Conservation (phyloP, 2,113 vertebrate species). For the Ondatra zibethicus region DNA sequence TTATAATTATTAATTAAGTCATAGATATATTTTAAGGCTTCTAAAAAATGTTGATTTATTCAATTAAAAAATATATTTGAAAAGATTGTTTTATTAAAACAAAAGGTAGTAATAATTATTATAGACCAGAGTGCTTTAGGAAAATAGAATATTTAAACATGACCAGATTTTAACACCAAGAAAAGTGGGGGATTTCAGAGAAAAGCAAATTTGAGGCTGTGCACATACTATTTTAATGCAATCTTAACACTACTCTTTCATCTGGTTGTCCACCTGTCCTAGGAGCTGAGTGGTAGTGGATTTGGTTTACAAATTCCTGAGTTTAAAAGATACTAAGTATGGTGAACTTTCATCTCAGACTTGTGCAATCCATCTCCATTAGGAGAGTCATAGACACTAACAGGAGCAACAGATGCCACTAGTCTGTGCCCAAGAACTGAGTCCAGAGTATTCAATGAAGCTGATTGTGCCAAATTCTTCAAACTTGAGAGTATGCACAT, state of each 20-base stretch:
- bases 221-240: neutral
- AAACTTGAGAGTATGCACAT: neutral
- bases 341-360: slow-evolving; percentile 68
- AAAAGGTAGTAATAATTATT: neutral
- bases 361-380: slow-evolving; percentile 68
- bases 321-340: slow-evolving; percentile 55
- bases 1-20: neutral
- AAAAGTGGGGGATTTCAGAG: neutral
- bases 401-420: slow-evolving; percentile 27
- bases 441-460: slow-evolving; percentile 32
- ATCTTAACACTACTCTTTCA: neutral
- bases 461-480: slow-evolving; percentile 51
- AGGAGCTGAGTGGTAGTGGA: slow-evolving; percentile 24
- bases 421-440: slow-evolving; percentile 12
- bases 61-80: slow-evolving; percentile 21
- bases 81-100: slow-evolving; percentile 14
- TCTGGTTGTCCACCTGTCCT: slow-evolving; percentile 54
- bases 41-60: slow-evolving; percentile 33
- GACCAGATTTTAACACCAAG: slow-evolving; percentile 3
- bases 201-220: neutral
- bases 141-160: slow-evolving; percentile 43
- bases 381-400: slow-evolving; percentile 39
- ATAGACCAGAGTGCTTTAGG: neutral
- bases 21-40: neutral
- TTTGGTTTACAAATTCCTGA: slow-evolving; percentile 65